Evolutionary conservation across 2,888 invertebrate genomes (phyloP), one percentile per base, ranked within the genome.

Genomic region (Macaria notata): DNA sequence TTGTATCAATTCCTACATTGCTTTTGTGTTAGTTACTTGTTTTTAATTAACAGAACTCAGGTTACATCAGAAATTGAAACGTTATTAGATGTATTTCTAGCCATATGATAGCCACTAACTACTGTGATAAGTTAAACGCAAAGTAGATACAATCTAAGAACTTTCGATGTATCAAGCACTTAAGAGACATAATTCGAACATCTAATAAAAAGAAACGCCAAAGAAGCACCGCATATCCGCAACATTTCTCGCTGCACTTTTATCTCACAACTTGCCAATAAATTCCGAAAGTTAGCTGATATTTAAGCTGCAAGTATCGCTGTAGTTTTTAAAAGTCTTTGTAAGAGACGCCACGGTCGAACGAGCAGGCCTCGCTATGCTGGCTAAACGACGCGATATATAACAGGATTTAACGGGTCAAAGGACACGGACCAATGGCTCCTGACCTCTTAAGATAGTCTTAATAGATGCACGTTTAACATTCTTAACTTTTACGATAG

Each of bases 381-480:
- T 19, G 19, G 65, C 66, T 65, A 69, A 73, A 71, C 65, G 68
- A 65, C 63, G 66, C 63, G 61, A 69, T 68, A 70, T 68, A 64
- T 78, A 73, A 72, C 70, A 70, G 73, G 75, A 75, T 78, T 79
- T 78, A 69, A 65, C 72, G 73, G 75, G 73, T 71, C 74, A 75
- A 48, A 62, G 75, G 68, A 72, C 72, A 64, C 63, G 54, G 60
- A 48, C 62, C 64, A 57, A 55, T 59, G 65, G 53, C 69, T 62
- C 66, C 66, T 71, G 72, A 70, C 71, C 72, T 69, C 69, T 63
- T 67, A 67, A 68, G 69, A 68, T 63, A 65, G 63, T 65, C 62
- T 62, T 62, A 62, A 60, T 57, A 54, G 56, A 52, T 56, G 52
- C 50, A 62, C 56, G 59, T 59, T 63, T 56, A 49, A 55, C 56